A percentile compares a stretch with the other conserved stretches of the same genome.
Conservation (phyloP, 2,797 vertebrate species). For the Bradypus variegatus region DNA sequence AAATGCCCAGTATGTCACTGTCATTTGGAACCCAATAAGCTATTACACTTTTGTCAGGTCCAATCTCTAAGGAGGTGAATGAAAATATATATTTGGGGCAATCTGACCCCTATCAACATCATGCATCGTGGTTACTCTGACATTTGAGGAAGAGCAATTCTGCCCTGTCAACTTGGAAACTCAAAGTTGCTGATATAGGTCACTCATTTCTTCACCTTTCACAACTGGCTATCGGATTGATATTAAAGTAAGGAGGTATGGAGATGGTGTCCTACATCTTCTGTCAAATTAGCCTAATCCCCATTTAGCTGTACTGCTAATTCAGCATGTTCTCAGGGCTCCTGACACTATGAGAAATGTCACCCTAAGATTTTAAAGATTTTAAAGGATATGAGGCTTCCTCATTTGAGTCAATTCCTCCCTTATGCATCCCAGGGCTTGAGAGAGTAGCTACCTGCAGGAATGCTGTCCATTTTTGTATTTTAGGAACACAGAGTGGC, state of each 20-base stretch:
- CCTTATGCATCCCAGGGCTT: neutral
- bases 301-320: constrained; percentile 52
- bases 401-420: constrained; percentile 34
- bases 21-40: constrained; percentile 49
- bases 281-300: constrained; percentile 62
- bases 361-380: constrained; percentile 43
- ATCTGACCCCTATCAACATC: constrained; percentile 42
- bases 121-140: constrained; percentile 4
- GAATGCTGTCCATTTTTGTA: neutral
- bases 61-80: constrained; percentile 56
- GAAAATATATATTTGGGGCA: constrained; percentile 34
- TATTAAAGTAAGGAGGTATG: constrained; percentile 44
- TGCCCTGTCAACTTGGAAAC: constrained; percentile 30
- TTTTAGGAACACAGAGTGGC: constrained; percentile 6
- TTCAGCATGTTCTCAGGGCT: constrained; percentile 54
- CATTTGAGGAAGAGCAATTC: constrained; percentile 40
- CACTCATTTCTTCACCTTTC: constrained; percentile 40
- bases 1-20: constrained; percentile 44
- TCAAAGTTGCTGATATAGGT: constrained; percentile 47
- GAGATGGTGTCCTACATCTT: constrained; percentile 25
- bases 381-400: constrained; percentile 37
- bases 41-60: constrained; percentile 45
- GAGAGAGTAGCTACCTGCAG: neutral
- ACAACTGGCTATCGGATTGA: constrained; percentile 37
- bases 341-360: constrained; percentile 49